These are phyloP conservation scores for Drosophila lacicola DNA, from an alignment of 2,888 invertebrate genomes.

Conservation along the genomic window DNA sequence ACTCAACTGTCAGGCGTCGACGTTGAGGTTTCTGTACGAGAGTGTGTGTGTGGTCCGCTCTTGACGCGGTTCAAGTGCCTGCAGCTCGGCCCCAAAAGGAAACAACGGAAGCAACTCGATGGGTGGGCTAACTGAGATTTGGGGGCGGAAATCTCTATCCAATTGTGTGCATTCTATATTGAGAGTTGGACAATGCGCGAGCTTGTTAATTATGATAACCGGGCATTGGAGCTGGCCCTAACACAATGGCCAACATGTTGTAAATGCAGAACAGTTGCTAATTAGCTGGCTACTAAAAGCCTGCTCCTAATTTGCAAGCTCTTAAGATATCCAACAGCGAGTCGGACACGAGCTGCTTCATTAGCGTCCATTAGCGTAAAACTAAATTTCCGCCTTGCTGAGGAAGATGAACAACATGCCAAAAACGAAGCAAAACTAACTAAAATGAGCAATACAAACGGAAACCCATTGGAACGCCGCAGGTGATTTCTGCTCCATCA, in stretches of 20 bases:
- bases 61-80: slow-evolving; percentile 61
- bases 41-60: slow-evolving; percentile 66
- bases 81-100: slow-evolving; percentile 43
- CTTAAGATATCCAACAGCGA: slow-evolving; percentile 54
- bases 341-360: slow-evolving; percentile 70
- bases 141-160: slow-evolving; percentile 31
- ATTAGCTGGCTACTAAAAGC: slow-evolving; percentile 70
- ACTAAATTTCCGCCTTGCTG: slow-evolving; percentile 71
- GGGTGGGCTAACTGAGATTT: slow-evolving; percentile 51
- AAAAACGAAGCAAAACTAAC: slow-evolving; percentile 32
- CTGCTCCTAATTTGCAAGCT: slow-evolving; percentile 67
- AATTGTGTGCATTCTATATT: slow-evolving; percentile 29
- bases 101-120: slow-evolving; percentile 64
- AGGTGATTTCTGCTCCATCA: slow-evolving; percentile 68
- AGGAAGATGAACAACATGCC: slow-evolving; percentile 78
- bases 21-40: slow-evolving; percentile 29
- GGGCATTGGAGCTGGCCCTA: slow-evolving; percentile 30
- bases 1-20: slow-evolving; percentile 58
- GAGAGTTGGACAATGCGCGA: slow-evolving; percentile 50
- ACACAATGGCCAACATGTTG: slow-evolving; percentile 47
- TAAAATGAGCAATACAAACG: slow-evolving; percentile 38
- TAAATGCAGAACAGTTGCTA: slow-evolving; percentile 60
- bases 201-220: slow-evolving; percentile 79
- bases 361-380: slow-evolving; percentile 75
- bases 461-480: slow-evolving; percentile 63